These are phyloP conservation scores for Porites lutea DNA, from an alignment of 64 coral and sea anemone species.

Conservation along the genomic window DNA sequence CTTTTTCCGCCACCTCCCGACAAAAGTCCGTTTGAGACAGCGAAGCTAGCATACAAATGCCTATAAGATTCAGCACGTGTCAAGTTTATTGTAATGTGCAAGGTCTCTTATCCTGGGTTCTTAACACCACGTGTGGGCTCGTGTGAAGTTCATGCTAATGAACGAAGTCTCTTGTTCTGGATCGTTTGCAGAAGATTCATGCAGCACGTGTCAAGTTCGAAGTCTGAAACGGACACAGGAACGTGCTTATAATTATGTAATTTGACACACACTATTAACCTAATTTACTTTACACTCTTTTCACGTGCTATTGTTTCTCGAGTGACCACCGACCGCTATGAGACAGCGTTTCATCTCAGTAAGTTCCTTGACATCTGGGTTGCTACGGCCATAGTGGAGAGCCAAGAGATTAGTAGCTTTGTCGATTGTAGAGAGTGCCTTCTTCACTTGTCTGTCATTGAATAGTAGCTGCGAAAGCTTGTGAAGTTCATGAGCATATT, in stretches of 20 bases:
- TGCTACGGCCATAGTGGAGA: constrained; percentile 75
- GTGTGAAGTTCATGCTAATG: too few species aligned
- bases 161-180: too few species aligned
- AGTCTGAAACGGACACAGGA: too few species aligned
- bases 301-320: constrained; percentile 3
- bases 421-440: constrained; percentile 84
- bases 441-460: constrained; percentile 89
- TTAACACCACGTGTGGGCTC: too few species aligned
- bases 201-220: too few species aligned
- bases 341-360: constrained; percentile 87
- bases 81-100: too few species aligned
- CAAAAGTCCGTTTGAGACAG: too few species aligned
- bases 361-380: constrained; percentile 93
- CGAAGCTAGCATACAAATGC: too few species aligned
- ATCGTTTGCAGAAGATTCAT: too few species aligned
- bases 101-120: too few species aligned
- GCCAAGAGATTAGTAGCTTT: constrained; percentile 67
- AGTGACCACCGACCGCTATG: constrained; percentile 20
- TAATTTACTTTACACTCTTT: background rate
- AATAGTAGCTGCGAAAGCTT: constrained; percentile 88
- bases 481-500: constrained; percentile 94
- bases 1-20: too few species aligned
- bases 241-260: background rate
- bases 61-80: too few species aligned
- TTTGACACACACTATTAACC: background rate